Base-by-base conservation (phyloP, 2,113 vertebrate species). In the Chamaea fasciata region DNA sequence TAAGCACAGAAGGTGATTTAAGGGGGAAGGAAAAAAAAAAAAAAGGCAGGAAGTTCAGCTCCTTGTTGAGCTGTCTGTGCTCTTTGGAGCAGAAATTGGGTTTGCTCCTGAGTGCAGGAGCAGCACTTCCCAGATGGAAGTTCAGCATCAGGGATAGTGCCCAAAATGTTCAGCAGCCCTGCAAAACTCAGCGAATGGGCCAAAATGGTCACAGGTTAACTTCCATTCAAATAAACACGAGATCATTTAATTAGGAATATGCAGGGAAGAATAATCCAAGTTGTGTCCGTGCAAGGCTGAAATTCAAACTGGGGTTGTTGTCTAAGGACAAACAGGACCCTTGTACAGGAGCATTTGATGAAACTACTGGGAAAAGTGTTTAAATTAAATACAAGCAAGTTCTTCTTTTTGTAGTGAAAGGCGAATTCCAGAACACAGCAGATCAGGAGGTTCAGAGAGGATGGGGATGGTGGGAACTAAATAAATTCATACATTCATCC, bases 21-120 rank as follows among this genome's bases (percentile, higher is more conserved):
- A 67, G 16, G 23, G 2, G n/a, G n/a, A n/a, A 2, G 6, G 0
- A 1, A 24, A 76, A 59, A 74, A 4, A 9, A 0, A 1, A 23
- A 70, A 57, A 74, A n/a, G 15, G 31, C 57, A 76, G 79, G 55
- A 87, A 79, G 62, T 79, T 79, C 52, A 49, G 52, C 37, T 90
- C 49, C 69, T 75, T 60, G 71, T 69, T 0, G 19, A 53, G 68
- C 41, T 95, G 56, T 53, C 68, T 41, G 5, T 77, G 80, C 20
- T 92, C 76, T 93, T 39, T 65, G 69, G 89, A 91, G 94, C 89
- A 94, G 94, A 89, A 60, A 63, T 19, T 53, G 64, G 37, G 16
- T 56, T 86, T 39, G 10, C 50, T 50, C 35, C 49, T 47, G 11
- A 42, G 68, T 6, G 35, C 49, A 28, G 57, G 15, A 11, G 52